Evolutionary conservation across 2,113 vertebrate species (phyloP), one percentile per base, ranked within the genome.

Genomic region (Pomatostomus ruficeps): DNA sequence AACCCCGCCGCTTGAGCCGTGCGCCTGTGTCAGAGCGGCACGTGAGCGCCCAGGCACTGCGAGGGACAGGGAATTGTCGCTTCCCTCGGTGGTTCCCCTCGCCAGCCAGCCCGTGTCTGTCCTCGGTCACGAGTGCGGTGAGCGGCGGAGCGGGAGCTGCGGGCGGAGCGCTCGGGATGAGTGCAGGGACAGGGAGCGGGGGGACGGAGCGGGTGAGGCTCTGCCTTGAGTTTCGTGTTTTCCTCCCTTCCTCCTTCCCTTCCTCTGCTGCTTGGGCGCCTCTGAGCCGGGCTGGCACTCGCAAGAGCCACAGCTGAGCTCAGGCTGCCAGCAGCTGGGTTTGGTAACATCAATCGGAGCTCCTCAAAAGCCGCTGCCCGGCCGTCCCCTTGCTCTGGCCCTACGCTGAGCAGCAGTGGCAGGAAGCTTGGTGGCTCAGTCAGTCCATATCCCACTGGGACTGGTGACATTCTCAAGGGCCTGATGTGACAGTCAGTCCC

Each of bases 31-130:
- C 21, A 2, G 57, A 55, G 33, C 11, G 21, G 2, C 18, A 1
- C 6, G 0, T 4, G 59, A 14, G 42, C 33, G 36, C 6, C 7
- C 26, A 1, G 61, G 67, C 42, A 0, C 3, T 3, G 79, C 7
- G 11, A 58, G 51, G 28, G n/a, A 31, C 15, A 6, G 35, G 33
- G 36, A 43, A 6, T 20, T 29, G 9, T 12, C 54, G 28, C 21
- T 22, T 6, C 23, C 33, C 33, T 33, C 15, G 23, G 48, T 4
- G 55, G 10, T 1, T 23, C 57, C 31, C 22, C 31, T 29, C 36
- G 3, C 11, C 18, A 2, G 31, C 20, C 13, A 12, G 42, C 55
- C 78, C 4, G 5, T 2, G 28, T 1, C 0, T 8, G 63, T 7
- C 31, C 2, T 2, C 9, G 58, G 38, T 28, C 40, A 1, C 1